Base-by-base conservation (phyloP, 2,113 vertebrate species). In the Grus americana region DNA sequence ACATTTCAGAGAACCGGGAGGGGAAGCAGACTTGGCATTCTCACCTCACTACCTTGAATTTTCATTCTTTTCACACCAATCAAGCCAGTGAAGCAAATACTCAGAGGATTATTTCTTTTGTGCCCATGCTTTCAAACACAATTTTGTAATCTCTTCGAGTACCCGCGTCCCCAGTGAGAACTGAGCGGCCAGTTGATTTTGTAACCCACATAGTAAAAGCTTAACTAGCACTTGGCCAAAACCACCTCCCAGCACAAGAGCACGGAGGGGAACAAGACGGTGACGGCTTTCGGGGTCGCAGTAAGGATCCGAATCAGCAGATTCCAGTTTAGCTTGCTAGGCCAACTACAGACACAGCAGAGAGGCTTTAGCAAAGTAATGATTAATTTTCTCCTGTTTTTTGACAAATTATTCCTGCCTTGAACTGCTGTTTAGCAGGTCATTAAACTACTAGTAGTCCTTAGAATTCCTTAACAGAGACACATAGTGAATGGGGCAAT, bases 81-180 rank as follows among this genome's bases (percentile, higher is more conserved):
- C 95, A 83, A 96, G 94, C 78, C 95, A 88, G 86, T 63, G 85
- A 89, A 95, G 97, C 97, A 98, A 98, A 98, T 29, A 75, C 73
- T 97, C 97, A 92, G 95, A 93, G 97, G 95, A 98, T 96, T 97
- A 93, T 49, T 95, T 63, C 91, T 72, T 96, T 96, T 96, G 94
- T 95, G 93, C 84, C 84, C 58, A 0, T 57, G 96, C 93, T 97
- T 96, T 97, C 97, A 96, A 97, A 97, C 92, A 59, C 93, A 85
- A 93, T 95, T 97, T 95, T 95, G 96, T 93, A 97, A 97, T 92
- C 95, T 89, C 90, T 71, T 92, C 50, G 42, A 98, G 98, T 79
- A 90, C 49, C 95, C 79, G 6, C 32, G 54, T 96, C 96, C 97
- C 87, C 96, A 82, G 73, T 14, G 92, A 97, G 89, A 93, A 86